A percentile compares a stretch with the other conserved stretches of the same genome.
These are phyloP conservation scores for Temnothorax curvispinosus DNA, from an alignment of 1,140 invertebrate species.

Conservation along the genomic window DNA sequence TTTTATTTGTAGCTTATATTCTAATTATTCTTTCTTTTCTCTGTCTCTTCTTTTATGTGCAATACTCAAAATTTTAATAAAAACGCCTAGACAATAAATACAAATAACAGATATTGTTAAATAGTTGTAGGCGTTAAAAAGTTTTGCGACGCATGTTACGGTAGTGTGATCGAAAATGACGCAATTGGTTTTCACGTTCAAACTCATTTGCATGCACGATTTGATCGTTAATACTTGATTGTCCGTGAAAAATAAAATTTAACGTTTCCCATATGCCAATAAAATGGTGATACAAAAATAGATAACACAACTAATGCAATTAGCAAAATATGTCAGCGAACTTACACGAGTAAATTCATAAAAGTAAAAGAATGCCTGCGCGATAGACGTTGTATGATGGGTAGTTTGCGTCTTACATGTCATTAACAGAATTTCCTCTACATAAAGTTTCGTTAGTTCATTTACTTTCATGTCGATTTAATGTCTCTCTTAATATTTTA, in stretches of 20 bases:
- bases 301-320: neutral
- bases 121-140: neutral
- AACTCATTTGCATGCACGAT: slow-evolving; percentile 39
- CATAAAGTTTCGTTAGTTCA: neutral
- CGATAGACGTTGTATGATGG: neutral
- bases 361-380: neutral
- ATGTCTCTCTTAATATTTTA: slow-evolving; percentile 5
- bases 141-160: slow-evolving; percentile 4
- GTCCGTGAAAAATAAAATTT: slow-evolving; percentile 35
- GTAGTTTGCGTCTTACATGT: neutral
- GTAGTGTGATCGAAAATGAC: slow-evolving; percentile 7
- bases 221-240: slow-evolving; percentile 34
- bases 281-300: slow-evolving; percentile 1
- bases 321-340: slow-evolving; percentile 15
- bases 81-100: neutral
- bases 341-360: neutral
- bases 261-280: slow-evolving; percentile 22
- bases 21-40: neutral
- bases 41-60: neutral
- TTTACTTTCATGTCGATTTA: slow-evolving; percentile 13
- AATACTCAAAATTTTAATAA: neutral
- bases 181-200: neutral
- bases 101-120: neutral
- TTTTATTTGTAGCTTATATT: slow-evolving; percentile 1
- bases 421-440: neutral